These are phyloP conservation scores for Ameiurus melas DNA, from an alignment of 2,113 vertebrate genomes.

Conservation along the genomic window DNA sequence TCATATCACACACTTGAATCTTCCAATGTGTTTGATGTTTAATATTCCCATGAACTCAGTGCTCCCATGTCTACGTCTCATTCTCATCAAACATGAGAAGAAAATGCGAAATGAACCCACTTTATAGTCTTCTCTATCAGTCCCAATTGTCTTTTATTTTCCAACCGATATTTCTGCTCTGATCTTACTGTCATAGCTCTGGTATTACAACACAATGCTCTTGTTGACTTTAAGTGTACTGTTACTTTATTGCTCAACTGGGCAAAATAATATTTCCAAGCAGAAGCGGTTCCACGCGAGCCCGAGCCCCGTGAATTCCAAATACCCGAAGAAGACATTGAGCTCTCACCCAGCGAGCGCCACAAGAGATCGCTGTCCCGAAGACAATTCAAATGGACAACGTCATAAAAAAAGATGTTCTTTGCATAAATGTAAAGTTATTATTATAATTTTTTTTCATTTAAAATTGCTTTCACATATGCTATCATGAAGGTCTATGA, in stretches of 20 bases:
- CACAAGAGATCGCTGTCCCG: constrained; percentile 81
- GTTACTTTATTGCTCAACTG: constrained; percentile 78
- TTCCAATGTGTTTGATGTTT: not conserved
- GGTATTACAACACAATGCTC: constrained; percentile 20
- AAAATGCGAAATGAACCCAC: not conserved
- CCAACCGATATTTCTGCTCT: not conserved
- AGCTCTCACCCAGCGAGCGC: constrained; percentile 73
- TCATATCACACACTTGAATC: constrained; percentile 54
- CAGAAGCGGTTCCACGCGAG: constrained; percentile 84
- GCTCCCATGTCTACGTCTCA: not conserved
- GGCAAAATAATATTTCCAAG: constrained; percentile 85
- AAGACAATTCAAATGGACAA: constrained; percentile 63
- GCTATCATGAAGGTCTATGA: constrained; percentile 43
- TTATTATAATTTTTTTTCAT: not conserved
- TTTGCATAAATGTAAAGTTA: constrained; percentile 44
- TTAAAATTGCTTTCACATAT: constrained; percentile 50
- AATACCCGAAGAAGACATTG: constrained; percentile 83
- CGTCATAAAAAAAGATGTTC: constrained; percentile 58
- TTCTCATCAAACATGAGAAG: not conserved
- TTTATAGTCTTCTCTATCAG: constrained; percentile 1
- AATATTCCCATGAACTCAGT: constrained; percentile 1
- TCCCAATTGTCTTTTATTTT: constrained; percentile 6
- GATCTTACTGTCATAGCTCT: not conserved
- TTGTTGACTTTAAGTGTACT: constrained; percentile 50
- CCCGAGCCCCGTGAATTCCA: constrained; percentile 79